phyloP scores from a whole-genome alignment of 2,797 vertebrate species.

The Podargus strigoides region DNA sequence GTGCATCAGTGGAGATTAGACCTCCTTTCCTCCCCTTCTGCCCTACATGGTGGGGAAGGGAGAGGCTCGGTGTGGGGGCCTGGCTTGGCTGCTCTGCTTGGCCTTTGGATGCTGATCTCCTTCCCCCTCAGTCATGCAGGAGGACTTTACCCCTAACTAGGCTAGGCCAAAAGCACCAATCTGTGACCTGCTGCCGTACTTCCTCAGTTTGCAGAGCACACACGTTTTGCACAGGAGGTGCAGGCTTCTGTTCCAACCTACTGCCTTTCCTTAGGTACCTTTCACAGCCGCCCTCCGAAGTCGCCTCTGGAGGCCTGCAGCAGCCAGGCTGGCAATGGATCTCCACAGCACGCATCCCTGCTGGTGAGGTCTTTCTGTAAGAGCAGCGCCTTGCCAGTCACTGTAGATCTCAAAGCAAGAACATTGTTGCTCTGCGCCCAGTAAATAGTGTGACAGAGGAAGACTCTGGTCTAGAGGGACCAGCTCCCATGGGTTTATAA shows the following conservation, averaged over 20 bases:
- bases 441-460: neutral
- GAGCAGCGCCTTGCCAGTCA: rapidly evolving
- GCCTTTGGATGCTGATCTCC: neutral
- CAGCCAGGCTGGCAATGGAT: neutral
- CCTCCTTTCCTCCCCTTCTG: neutral
- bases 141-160: neutral
- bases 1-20: too few relatives aligned
- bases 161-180: neutral
- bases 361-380: rapidly evolving
- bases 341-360: rapidly evolving
- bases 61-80: rapidly evolving
- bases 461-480: neutral
- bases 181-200: neutral
- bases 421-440: neutral
- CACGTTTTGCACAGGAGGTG: neutral
- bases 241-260: neutral
- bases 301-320: neutral
- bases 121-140: neutral
- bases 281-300: neutral
- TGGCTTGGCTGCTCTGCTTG: rapidly evolving
- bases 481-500: neutral
- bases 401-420: neutral
- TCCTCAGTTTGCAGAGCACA: neutral
- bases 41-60: rapidly evolving
- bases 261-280: neutral